These are phyloP conservation scores for Carposina sasakii DNA, from an alignment of 1,140 invertebrate genomes.

Conservation along the genomic window DNA sequence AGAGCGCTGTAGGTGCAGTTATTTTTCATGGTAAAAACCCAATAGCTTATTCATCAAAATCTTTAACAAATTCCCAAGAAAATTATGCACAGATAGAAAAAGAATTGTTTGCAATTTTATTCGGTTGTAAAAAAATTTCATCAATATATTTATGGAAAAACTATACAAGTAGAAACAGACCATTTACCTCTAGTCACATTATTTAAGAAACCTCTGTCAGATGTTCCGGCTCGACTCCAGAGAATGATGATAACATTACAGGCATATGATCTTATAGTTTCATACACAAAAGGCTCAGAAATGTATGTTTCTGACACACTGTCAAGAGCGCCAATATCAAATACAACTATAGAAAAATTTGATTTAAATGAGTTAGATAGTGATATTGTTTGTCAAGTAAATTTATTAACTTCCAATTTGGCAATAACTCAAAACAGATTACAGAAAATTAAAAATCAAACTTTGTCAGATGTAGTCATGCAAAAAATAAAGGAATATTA, in stretches of 20 bases:
- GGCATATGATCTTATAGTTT: constrained; percentile 50
- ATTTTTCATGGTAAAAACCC: constrained; percentile 31
- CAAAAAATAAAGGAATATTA: constrained; percentile 28
- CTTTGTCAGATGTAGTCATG: constrained; percentile 31
- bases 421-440: constrained; percentile 24
- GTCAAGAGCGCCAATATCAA: constrained; percentile 29
- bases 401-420: constrained; percentile 21
- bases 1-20: constrained; percentile 30
- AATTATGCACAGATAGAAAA: constrained; percentile 66
- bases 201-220: constrained; percentile 50
- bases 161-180: constrained; percentile 46
- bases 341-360: constrained; percentile 10
- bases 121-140: constrained; percentile 50
- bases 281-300: constrained; percentile 52
- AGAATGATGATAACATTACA: constrained; percentile 49
- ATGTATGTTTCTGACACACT: constrained; percentile 52
- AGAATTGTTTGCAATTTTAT: constrained; percentile 55
- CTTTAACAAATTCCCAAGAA: constrained; percentile 36
- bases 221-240: constrained; percentile 48
- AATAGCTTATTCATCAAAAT: constrained; percentile 37
- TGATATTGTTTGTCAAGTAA: constrained; percentile 26
- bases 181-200: constrained; percentile 54
- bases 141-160: constrained; percentile 42
- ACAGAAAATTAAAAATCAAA: constrained; percentile 31
- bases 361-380: constrained; percentile 20